Percentiles rank a stretch among this genome's conserved stretches.
Conservation (phyloP, 2,888 invertebrate genomes). For the Escarpia spicata region DNA sequence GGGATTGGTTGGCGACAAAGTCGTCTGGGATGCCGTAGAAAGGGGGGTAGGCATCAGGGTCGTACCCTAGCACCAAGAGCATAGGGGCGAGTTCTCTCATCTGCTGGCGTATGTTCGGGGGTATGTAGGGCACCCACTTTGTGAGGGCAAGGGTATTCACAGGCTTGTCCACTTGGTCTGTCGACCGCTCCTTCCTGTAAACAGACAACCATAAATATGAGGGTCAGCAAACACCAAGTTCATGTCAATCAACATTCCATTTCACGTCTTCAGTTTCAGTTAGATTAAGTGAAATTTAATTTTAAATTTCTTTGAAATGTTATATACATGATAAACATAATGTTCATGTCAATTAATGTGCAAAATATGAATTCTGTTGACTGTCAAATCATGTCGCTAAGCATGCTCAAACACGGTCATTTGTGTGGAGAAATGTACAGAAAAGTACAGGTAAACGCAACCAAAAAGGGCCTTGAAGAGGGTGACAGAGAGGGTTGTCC, state of each 20-base stretch:
- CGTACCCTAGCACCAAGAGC: conserved; percentile 87
- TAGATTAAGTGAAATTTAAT: not conserved
- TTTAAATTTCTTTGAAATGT: too few species aligned
- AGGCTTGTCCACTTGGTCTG: conserved; percentile 99
- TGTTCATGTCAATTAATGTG: too few species aligned
- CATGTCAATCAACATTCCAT: not conserved
- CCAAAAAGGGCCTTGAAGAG: too few species aligned
- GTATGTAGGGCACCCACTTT: conserved; percentile 68
- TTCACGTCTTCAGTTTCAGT: not conserved
- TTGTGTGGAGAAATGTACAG: too few species aligned
- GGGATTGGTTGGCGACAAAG: conserved; percentile 67
- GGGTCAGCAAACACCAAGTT: conserved; percentile 39
- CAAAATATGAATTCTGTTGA: too few species aligned
- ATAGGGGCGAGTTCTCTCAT: conserved; percentile 95
- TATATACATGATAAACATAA: too few species aligned
- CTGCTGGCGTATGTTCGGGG: conserved; percentile 87
- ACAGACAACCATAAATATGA: not conserved
- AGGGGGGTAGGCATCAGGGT: conserved; percentile 95
- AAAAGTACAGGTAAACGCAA: too few species aligned
- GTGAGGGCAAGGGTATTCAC: conserved; percentile 92
- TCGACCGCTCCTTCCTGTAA: conserved; percentile 91
- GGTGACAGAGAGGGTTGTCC: too few species aligned
- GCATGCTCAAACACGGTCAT: too few species aligned
- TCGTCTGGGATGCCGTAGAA: conserved; percentile 87
- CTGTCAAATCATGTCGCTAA: too few species aligned